Base-by-base conservation (phyloP, 2,113 vertebrate species). In the Rhinogobius similis region DNA sequence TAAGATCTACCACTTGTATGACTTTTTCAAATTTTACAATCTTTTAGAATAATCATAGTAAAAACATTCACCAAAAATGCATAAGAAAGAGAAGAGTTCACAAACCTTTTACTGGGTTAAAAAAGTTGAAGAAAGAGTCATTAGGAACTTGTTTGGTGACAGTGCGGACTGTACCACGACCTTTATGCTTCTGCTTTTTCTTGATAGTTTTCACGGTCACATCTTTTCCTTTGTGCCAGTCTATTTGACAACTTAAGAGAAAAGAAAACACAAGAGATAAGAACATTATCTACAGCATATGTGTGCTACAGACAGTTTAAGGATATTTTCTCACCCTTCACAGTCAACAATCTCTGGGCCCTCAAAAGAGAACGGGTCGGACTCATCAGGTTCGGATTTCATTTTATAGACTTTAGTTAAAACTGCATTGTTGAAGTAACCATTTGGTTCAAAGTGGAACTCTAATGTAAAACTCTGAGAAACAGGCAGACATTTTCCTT, bases 111-210 rank as follows among this genome's bases (percentile, higher is more conserved):
- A 96, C 84, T 1, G 97, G 97, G 59, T 86, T 97, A 92, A 99
- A 99, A 93, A 99, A 99, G 89, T 99, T 98, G 92, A 99, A 98
- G 89, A 99, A 99, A 0, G 98, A 99, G 74, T 98, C 97, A 0
- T 95, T 98, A 67, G 96, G 95, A 69, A 99, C 95, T 86, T 97
- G 95, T 78, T 98, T 99, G 61, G 95, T 97, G 83, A 99, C 94
- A 0, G 96, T 99, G 61, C 98, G 92, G 38, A 98, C 94, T 0
- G 96, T 98, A 83, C 98, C 98, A 36, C 97, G 94, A 5, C 97
- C 97, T 95, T 97, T 99, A 82, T 98, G 97, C 67, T 99, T 99
- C 92, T 99, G 97, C 65, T 99, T 99, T 78, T 99, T 99, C 93
- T 96, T 99, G 82, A 99, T 95, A 43, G 92, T 96, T 92, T 97